phyloP scores from a whole-genome alignment of 2,888 invertebrate genomes.

The Ecliptopera silaceata region DNA sequence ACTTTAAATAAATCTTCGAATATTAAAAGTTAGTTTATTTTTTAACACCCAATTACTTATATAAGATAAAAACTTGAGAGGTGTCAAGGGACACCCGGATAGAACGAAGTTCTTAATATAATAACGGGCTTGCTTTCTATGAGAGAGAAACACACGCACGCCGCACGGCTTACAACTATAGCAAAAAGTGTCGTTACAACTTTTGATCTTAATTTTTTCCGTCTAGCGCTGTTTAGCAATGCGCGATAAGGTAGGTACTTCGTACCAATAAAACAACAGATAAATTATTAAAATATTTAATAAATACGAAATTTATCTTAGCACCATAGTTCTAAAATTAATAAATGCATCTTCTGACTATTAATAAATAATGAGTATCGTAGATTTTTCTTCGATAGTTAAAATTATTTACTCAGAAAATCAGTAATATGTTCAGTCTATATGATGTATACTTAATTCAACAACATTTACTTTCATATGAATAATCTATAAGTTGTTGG shows the following conservation, averaged over 20 bases:
- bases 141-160: too few species aligned
- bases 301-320: slow-evolving; percentile 41
- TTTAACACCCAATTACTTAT: neutral
- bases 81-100: too few species aligned
- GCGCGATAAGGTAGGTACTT: too few species aligned
- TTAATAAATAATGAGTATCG: slow-evolving; percentile 68
- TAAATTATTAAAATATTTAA: slow-evolving; percentile 2
- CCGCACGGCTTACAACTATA: too few species aligned
- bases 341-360: slow-evolving; percentile 78
- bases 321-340: slow-evolving; percentile 64
- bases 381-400: slow-evolving; percentile 39
- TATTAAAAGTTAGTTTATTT: slow-evolving; percentile 18
- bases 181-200: too few species aligned
- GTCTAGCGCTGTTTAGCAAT: too few species aligned
- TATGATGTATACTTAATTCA: slow-evolving; percentile 15
- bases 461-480: slow-evolving; percentile 9
- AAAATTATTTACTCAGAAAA: slow-evolving; percentile 22
- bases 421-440: slow-evolving; percentile 11
- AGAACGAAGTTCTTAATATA: too few species aligned
- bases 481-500: slow-evolving; percentile 15
- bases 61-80: neutral
- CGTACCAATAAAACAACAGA: too few species aligned
- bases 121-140: too few species aligned
- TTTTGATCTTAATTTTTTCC: too few species aligned
- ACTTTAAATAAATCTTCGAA: slow-evolving; percentile 14